A percentile compares a stretch with the other conserved stretches of the same genome.
phyloP scores from a whole-genome alignment of 1,140 invertebrate species.

The Bombus superbus region DNA sequence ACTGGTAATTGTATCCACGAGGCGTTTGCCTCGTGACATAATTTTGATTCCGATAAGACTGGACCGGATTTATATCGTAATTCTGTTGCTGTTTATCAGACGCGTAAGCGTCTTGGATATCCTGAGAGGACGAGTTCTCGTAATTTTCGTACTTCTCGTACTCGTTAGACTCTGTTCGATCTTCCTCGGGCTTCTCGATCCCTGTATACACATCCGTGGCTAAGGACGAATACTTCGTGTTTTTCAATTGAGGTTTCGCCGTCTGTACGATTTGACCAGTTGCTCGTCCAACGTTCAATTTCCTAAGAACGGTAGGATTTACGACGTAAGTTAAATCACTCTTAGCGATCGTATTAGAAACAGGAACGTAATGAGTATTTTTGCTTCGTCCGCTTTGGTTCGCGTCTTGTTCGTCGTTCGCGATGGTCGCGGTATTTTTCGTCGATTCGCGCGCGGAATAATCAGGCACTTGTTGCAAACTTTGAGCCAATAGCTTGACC shows the following conservation, averaged over 20 bases:
- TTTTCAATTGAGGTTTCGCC: constrained; percentile 38
- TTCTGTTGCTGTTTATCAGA: constrained; percentile 45
- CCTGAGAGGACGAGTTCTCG: constrained; percentile 42
- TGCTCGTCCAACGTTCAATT: constrained; percentile 57
- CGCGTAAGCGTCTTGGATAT: constrained; percentile 38
- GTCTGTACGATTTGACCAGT: constrained; percentile 6
- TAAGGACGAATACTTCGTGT: constrained; percentile 62
- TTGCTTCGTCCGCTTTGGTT: constrained; percentile 47
- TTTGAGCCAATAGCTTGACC: constrained; percentile 71
- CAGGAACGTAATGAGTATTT: constrained; percentile 49
- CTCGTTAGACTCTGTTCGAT: constrained; percentile 56
- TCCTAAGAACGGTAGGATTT: constrained; percentile 67
- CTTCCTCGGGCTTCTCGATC: constrained; percentile 61
- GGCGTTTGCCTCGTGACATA: constrained; percentile 65
- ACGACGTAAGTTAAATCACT: constrained; percentile 73
- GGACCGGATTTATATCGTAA: constrained; percentile 53
- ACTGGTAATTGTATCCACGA: constrained; percentile 70
- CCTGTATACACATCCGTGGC: constrained; percentile 69
- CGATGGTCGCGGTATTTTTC: background rate
- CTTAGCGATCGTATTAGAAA: constrained; percentile 66
- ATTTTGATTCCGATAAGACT: constrained; percentile 68
- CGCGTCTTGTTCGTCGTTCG: constrained; percentile 9
- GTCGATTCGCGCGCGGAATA: constrained; percentile 46
- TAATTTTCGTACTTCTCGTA: constrained; percentile 75
- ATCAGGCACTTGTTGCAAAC: constrained; percentile 55